Evolutionary conservation across 1,140 invertebrate species (phyloP).

Genomic region (Megalopta genalis): DNA sequence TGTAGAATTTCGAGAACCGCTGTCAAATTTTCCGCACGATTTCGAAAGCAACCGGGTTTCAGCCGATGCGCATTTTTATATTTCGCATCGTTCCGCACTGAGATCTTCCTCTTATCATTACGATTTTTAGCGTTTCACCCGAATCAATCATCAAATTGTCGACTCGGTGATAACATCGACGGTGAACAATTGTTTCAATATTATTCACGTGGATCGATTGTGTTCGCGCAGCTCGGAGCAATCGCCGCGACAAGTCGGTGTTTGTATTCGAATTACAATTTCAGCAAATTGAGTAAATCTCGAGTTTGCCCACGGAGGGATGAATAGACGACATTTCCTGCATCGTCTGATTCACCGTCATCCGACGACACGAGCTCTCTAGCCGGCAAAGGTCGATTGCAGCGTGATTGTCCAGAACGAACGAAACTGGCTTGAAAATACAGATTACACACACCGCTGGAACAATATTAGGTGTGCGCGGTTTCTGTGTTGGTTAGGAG

Average conservation of each 20-base stretch:
- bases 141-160: neutral
- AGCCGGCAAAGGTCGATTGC: neutral
- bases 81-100: no score
- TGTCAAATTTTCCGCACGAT: no score
- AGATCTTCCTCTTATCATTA: no score
- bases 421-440: constrained; percentile 11
- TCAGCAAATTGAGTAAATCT: constrained; percentile 51
- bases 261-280: constrained; percentile 62
- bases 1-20: no score
- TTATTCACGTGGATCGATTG: neutral
- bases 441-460: constrained; percentile 14
- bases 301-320: constrained; percentile 29
- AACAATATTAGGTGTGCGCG: constrained; percentile 6
- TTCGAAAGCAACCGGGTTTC: no score
- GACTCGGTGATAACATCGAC: neutral
- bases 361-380: neutral
- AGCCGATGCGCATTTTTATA: no score
- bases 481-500: neutral
- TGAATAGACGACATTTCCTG: constrained; percentile 12
- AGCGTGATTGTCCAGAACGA: neutral
- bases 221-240: neutral
- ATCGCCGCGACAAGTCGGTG: neutral
- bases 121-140: neutral
- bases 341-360: neutral
- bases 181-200: neutral